These are phyloP conservation scores for Frankliniella fusca DNA, from an alignment of 2,888 invertebrate genomes.

Conservation along the genomic window DNA sequence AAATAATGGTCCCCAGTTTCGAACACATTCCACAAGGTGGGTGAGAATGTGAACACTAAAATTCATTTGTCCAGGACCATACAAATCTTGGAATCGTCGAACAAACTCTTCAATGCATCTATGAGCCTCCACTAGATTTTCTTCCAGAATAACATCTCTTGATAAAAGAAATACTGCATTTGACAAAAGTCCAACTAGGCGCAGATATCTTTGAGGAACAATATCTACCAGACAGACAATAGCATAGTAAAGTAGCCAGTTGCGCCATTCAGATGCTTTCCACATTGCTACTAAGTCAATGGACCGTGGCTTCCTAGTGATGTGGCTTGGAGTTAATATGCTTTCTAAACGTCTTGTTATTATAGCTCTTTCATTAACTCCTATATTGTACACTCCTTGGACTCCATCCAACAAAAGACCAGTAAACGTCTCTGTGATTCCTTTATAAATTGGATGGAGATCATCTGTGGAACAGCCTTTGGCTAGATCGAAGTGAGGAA, in stretches of 20 bases:
- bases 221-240: neutral
- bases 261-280: neutral
- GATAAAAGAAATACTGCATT: neutral
- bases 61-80: neutral
- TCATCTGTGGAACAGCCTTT: neutral
- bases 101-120: neutral
- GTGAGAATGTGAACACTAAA: neutral
- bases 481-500: neutral
- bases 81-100: neutral
- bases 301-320: neutral
- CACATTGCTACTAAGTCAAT: neutral
- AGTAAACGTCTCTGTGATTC: neutral
- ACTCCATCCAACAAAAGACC: neutral
- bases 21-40: neutral
- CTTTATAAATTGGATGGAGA: neutral
- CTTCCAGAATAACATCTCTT: neutral
- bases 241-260: neutral
- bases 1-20: neutral
- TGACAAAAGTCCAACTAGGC: neutral
- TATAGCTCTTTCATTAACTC: neutral
- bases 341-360: neutral
- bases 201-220: neutral
- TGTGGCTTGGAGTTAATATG: neutral
- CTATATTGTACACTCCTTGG: neutral
- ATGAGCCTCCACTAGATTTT: neutral